These are phyloP conservation scores for Aldrovandia affinis DNA, from an alignment of 2,797 vertebrate genomes.

Conservation along the genomic window DNA sequence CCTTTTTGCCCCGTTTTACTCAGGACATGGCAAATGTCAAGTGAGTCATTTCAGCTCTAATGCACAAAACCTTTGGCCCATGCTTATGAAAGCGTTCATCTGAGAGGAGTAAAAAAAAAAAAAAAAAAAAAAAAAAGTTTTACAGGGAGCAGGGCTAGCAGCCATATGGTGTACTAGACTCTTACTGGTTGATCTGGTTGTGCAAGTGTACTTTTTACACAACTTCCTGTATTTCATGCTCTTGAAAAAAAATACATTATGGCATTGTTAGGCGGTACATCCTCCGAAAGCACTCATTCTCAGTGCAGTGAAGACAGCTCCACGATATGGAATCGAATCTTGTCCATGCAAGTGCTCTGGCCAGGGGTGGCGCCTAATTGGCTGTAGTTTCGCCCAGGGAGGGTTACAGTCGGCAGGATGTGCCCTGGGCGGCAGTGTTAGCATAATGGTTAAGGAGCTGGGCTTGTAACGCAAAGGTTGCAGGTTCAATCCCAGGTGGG, in stretches of 20 bases:
- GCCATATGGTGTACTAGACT: not conserved
- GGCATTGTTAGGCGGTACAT: not conserved
- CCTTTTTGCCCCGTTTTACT: not conserved
- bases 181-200: not conserved
- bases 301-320: not conserved
- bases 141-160: not conserved
- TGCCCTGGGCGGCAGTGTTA: too few species aligned
- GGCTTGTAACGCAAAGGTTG: too few species aligned
- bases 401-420: not conserved
- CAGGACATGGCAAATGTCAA: not conserved
- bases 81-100: not conserved
- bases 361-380: not conserved
- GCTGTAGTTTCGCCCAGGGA: not conserved
- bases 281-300: not conserved
- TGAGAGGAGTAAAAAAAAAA: too few species aligned
- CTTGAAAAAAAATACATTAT: not conserved
- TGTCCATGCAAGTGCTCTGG: not conserved
- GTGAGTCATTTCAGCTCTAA: not conserved
- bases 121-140: not conserved
- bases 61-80: not conserved
- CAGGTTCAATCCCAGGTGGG: too few species aligned
- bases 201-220: not conserved
- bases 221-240: not conserved
- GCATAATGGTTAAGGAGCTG: too few species aligned
- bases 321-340: not conserved